A percentile compares a stretch with the other conserved stretches of the same genome.
Conservation (phyloP, 1,140 invertebrate genomes). For the Camponotus vicinus region DNA sequence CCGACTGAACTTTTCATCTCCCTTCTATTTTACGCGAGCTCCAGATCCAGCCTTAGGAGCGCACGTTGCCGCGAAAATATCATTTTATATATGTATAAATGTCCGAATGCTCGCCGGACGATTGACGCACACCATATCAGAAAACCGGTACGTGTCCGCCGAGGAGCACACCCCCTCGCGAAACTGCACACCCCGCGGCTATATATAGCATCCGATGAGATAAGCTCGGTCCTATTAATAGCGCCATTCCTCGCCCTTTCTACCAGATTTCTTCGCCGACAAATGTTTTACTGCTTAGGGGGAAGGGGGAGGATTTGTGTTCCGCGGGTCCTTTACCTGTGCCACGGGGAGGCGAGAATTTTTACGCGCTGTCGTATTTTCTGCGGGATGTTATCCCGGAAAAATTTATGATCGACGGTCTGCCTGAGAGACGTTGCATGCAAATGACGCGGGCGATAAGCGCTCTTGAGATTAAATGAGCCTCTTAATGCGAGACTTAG, state of each 20-base stretch:
- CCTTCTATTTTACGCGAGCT: not conserved
- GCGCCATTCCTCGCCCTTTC: constrained; percentile 56
- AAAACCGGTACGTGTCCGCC: constrained; percentile 78
- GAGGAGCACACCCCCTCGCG: constrained; percentile 46
- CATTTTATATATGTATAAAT: constrained; percentile 3
- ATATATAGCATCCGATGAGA: constrained; percentile 76
- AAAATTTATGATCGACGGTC: constrained; percentile 63
- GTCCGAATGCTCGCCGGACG: constrained; percentile 10
- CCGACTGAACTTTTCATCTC: not conserved
- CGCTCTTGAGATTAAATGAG: constrained; percentile 39
- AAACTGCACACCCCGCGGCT: constrained; percentile 73
- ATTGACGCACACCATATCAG: constrained; percentile 71
- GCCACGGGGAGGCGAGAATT: constrained; percentile 44
- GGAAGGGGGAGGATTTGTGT: not conserved
- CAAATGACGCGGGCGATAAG: constrained; percentile 52
- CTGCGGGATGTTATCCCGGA: constrained; percentile 46
- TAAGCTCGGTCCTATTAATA: constrained; percentile 80
- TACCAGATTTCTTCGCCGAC: constrained; percentile 49
- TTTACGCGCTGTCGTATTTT: constrained; percentile 59
- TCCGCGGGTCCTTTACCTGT: constrained; percentile 28
- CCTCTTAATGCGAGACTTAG: constrained; percentile 45
- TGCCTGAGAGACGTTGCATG: constrained; percentile 51
- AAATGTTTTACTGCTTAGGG: constrained; percentile 33
- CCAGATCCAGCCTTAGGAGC: not conserved
- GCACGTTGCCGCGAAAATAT: not conserved